A percentile compares a stretch with the other conserved stretches of the same genome.
Evolutionary conservation across 2,797 vertebrate genomes (phyloP).

Genomic region (Brotula barbata): DNA sequence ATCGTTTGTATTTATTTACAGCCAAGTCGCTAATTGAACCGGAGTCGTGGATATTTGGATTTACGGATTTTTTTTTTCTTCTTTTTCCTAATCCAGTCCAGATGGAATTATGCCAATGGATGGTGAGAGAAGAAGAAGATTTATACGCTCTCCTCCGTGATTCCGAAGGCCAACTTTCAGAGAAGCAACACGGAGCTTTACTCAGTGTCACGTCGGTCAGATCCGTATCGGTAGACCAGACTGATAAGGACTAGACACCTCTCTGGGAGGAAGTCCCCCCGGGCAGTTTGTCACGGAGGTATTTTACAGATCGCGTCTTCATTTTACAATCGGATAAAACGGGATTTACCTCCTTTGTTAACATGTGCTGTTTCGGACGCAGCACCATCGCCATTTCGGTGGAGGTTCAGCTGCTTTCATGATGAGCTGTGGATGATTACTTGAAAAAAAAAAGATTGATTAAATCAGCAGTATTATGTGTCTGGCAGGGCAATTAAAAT

Average conservation of each 20-base stretch:
- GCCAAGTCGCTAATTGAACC: constrained; percentile 13
- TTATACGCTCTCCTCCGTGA: not conserved
- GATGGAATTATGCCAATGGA: not conserved
- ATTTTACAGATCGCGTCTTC: no score
- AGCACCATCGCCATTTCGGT: constrained; percentile 23
- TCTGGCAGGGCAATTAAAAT: constrained; percentile 60
- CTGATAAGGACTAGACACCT: constrained; percentile 1
- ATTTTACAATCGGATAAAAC: not conserved
- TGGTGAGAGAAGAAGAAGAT: not conserved
- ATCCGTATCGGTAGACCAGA: constrained; percentile 8
- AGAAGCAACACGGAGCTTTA: not conserved
- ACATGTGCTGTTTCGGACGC: constrained; percentile 27
- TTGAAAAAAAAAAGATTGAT: constrained; percentile 43
- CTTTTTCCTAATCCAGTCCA: constrained; percentile 4
- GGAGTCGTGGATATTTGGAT: constrained; percentile 10
- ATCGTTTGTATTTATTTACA: constrained; percentile 39
- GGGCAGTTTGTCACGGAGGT: not conserved
- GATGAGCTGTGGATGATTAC: constrained; percentile 38
- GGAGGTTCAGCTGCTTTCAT: constrained; percentile 32
- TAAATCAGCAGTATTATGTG: constrained; percentile 51
- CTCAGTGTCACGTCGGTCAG: not conserved
- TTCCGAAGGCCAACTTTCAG: not conserved
- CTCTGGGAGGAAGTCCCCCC: no score
- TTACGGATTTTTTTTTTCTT: no score
- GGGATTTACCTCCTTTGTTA: constrained; percentile 13